Conservation (phyloP, 2,797 vertebrate genomes). For the Silurus lanzhouensis region DNA sequence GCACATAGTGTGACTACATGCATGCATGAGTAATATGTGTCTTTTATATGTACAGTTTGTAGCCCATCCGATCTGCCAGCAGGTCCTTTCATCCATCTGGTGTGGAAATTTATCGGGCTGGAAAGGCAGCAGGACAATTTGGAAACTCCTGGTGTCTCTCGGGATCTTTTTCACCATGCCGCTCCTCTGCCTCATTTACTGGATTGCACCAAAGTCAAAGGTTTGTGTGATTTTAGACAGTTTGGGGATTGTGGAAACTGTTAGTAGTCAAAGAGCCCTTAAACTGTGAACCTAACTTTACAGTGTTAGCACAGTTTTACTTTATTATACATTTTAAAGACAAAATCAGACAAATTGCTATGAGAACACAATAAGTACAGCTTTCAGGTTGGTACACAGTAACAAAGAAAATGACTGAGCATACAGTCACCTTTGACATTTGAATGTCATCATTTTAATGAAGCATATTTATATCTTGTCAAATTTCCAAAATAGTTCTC, state of each 20-base stretch:
- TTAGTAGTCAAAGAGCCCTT: neutral
- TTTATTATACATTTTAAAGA: neutral
- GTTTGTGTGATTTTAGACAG: slow-evolving; percentile 59
- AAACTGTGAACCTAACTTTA: neutral
- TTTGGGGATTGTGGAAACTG: neutral
- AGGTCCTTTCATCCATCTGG: slow-evolving; percentile 93
- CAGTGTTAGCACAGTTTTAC: too few species aligned
- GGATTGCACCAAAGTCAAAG: slow-evolving; percentile 87
- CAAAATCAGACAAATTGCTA: neutral
- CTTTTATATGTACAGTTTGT: slow-evolving; percentile 78
- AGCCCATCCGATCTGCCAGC: slow-evolving; percentile 91
- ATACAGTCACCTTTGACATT: neutral
- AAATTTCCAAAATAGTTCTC: neutral
- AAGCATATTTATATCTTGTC: neutral
- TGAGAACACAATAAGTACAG: neutral
- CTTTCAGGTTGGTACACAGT: neutral
- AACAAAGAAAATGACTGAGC: neutral
- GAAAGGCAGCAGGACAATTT: slow-evolving; percentile 83
- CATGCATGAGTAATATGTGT: neutral
- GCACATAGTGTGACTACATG: neutral
- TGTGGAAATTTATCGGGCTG: slow-evolving; percentile 84
- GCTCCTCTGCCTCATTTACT: slow-evolving; percentile 84
- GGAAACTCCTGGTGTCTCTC: slow-evolving; percentile 84
- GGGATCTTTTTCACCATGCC: slow-evolving; percentile 89
- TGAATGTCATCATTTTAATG: neutral